A percentile compares a stretch with the other conserved stretches of the same genome.
phyloP scores from a whole-genome alignment of 2,113 vertebrate genomes.

The Mustelus asterias region DNA sequence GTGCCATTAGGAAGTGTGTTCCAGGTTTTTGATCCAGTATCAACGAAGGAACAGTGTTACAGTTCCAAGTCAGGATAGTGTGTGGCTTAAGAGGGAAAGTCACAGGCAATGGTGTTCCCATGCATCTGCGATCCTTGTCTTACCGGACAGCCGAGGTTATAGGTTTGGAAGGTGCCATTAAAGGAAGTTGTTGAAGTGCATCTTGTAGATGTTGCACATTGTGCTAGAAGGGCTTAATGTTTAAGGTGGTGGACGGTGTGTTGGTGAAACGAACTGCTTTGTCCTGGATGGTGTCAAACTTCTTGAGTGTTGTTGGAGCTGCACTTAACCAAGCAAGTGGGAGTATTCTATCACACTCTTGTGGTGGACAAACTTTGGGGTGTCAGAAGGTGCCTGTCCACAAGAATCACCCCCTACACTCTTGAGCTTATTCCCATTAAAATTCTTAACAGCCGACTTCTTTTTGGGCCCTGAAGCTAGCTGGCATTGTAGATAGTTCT shows the following conservation, averaged over 20 bases:
- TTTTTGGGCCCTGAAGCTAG: background rate
- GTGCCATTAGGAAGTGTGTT: too few relatives aligned
- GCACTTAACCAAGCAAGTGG: background rate
- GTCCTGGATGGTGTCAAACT: background rate
- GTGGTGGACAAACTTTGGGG: too few relatives aligned
- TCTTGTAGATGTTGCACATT: background rate
- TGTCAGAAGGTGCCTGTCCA: background rate
- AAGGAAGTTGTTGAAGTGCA: background rate
- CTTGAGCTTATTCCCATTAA: background rate
- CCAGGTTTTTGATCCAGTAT: too few relatives aligned
- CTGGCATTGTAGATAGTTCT: background rate
- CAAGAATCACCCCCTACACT: background rate
- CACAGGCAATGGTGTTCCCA: background rate
- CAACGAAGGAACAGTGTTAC: too few relatives aligned
- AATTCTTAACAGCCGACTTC: background rate
- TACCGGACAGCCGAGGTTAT: background rate
- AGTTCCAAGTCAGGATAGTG: too few relatives aligned
- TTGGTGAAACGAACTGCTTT: background rate
- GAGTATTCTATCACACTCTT: background rate
- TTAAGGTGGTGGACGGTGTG: background rate
- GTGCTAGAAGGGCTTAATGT: background rate
- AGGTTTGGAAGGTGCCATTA: background rate
- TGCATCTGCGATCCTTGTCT: background rate
- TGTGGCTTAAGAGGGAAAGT: background rate
- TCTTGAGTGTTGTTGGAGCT: background rate